Evolutionary conservation across 2,797 vertebrate species (phyloP).

Genomic region (Hydrophis major): DNA sequence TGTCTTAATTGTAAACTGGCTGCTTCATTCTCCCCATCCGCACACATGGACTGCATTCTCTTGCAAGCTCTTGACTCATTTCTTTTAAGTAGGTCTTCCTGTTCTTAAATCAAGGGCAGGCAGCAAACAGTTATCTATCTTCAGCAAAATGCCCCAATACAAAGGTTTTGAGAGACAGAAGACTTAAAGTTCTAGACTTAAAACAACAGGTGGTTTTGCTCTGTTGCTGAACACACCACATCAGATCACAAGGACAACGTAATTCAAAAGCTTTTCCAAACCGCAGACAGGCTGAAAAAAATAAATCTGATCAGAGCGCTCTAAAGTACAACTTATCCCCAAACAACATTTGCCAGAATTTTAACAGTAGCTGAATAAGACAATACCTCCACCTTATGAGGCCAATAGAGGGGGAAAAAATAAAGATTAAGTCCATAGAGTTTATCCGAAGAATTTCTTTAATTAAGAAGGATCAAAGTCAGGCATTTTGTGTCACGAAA

Average conservation of each 20-base stretch:
- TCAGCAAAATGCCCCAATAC: slow-evolving; percentile 31
- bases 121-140: slow-evolving; percentile 9
- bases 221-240: slow-evolving; percentile 40
- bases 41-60: neutral
- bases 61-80: neutral
- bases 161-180: slow-evolving; percentile 32
- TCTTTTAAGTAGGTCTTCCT: neutral
- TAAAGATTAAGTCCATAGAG: slow-evolving; percentile 24
- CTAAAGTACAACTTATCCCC: slow-evolving; percentile 51
- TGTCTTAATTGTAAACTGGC: neutral
- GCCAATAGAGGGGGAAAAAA: slow-evolving; percentile 4
- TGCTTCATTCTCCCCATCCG: neutral
- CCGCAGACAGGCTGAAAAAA: slow-evolving; percentile 56
- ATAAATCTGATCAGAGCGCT: slow-evolving; percentile 47
- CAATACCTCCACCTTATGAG: neutral
- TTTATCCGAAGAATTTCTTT: slow-evolving; percentile 29
- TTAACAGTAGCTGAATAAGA: slow-evolving; percentile 54
- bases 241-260: slow-evolving; percentile 57
- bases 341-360: slow-evolving; percentile 37
- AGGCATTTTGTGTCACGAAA: slow-evolving; percentile 39
- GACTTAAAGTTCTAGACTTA: slow-evolving; percentile 19
- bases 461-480: slow-evolving; percentile 15
- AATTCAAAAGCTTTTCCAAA: slow-evolving; percentile 63
- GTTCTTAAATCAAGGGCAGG: neutral
- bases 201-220: slow-evolving; percentile 54